Base-by-base conservation (phyloP, 2,113 vertebrate species). In the Takifugu bimaculatus region DNA sequence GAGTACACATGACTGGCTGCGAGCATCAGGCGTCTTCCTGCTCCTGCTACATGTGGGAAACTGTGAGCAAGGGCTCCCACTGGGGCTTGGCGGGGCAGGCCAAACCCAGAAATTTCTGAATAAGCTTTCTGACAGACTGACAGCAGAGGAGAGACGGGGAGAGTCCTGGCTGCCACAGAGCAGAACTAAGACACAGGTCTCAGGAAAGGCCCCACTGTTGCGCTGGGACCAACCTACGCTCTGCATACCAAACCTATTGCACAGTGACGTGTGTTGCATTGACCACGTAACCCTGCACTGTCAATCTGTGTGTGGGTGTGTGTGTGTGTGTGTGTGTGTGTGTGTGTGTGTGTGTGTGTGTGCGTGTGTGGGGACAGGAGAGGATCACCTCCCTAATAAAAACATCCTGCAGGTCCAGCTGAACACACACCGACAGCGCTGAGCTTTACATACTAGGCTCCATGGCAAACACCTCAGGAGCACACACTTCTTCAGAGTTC, bases 371-470 rank as follows among this genome's bases (percentile, higher is more conserved):
- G 12, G 42, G 42, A 43, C 54, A 66, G 61, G 68, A 73, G 60
- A 61, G 68, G 65, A 67, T 68, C 48, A 14, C 70, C 74, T 82
- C 64, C 68, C 69, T 86, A 78, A 77, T 77, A 85, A 83, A 87
- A 88, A 88, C 81, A 83, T 87, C 84, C 77, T 88, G 75, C 69
- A 75, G 59, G 70, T 71, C 77, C 86, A 89, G 81, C 86, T 89
- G 80, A 87, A 87, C 68, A 78, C 67, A 85, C 72, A 87, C 50
- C 70, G 67, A 73, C 71, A 75, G 72, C 78, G 53, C 79, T 49
- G 7, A 51, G 67, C 75, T 69, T 45, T 13, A 42, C 62, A 58
- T 60, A 56, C 50, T 1, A 9, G 50, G 49, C 56, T 27, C 62
- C 42, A 50, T 58, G 75, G 68, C 74, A 56, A 59, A 70, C 64